Conservation (phyloP, 2,797 vertebrate genomes). For the Eulemur mongoz region DNA sequence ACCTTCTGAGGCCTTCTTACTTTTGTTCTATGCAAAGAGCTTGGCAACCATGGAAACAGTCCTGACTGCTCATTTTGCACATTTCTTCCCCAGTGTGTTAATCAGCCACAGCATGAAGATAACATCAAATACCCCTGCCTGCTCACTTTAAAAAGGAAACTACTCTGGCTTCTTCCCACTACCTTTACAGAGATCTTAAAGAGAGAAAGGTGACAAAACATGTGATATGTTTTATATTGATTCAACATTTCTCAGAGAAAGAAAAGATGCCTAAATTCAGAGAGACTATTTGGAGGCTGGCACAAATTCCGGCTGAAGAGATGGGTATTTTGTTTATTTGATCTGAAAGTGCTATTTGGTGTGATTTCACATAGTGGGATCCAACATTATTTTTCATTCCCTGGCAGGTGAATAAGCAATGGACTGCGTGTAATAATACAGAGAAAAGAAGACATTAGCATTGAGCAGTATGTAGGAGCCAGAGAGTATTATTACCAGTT, state of each 20-base stretch:
- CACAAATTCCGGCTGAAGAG: background rate
- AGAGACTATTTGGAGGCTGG: background rate
- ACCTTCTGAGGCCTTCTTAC: background rate
- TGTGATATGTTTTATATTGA: background rate
- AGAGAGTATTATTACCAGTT: background rate
- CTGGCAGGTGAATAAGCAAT: background rate
- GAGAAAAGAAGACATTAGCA: background rate
- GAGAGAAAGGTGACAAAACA: background rate
- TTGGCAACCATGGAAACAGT: constrained; percentile 68
- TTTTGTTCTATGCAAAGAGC: constrained; percentile 13
- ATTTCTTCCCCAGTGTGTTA: constrained; percentile 62
- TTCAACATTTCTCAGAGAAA: background rate
- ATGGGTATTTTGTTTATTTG: constrained; percentile 55
- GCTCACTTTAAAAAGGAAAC: constrained; percentile 28
- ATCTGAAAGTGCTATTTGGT: constrained; percentile 46
- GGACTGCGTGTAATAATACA: background rate
- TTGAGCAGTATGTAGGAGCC: background rate
- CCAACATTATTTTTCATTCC: background rate
- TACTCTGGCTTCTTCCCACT: background rate
- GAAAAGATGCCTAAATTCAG: background rate
- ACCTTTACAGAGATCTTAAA: background rate
- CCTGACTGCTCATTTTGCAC: constrained; percentile 57
- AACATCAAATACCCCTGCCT: background rate
- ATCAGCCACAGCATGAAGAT: constrained; percentile 48
- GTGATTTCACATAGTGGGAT: constrained; percentile 42